phyloP scores from a whole-genome alignment of 2,113 vertebrate species.

The Nesospiza acunhae region DNA sequence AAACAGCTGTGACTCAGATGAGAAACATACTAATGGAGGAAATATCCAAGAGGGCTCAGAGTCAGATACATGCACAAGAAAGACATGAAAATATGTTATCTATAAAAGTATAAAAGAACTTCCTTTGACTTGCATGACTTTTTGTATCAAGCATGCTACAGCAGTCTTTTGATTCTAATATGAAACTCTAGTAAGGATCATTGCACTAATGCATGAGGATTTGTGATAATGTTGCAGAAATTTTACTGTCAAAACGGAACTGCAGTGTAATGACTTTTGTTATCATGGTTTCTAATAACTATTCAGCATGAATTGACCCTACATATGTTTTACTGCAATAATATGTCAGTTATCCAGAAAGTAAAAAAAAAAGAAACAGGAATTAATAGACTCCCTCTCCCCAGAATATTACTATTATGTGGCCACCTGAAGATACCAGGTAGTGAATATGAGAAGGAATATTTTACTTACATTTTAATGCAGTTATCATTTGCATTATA shows the following conservation, averaged over 20 bases:
- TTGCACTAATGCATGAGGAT: constrained; percentile 86
- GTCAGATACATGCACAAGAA: constrained; percentile 14
- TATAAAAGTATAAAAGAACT: constrained; percentile 67
- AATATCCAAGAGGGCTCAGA: constrained; percentile 10
- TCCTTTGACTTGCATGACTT: constrained; percentile 71
- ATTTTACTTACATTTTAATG: background rate
- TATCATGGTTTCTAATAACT: constrained; percentile 84
- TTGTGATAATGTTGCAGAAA: constrained; percentile 88
- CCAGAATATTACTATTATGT: background rate
- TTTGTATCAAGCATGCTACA: constrained; percentile 76
- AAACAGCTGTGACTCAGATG: background rate
- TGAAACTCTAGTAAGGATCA: constrained; percentile 83
- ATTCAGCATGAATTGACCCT: constrained; percentile 82
- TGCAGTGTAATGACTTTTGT: constrained; percentile 85
- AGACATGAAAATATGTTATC: constrained; percentile 55
- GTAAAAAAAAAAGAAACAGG: constrained; percentile 55
- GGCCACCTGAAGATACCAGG: background rate
- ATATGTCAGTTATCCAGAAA: constrained; percentile 69
- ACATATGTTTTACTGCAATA: constrained; percentile 79
- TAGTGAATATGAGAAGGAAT: background rate
- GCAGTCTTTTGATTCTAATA: constrained; percentile 80
- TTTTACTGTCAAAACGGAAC: constrained; percentile 87
- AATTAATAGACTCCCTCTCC: background rate
- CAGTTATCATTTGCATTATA: background rate
- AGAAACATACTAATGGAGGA: background rate